Evolutionary conservation across 2,888 invertebrate species (phyloP).

Genomic region (Cyclophora albipunctata): DNA sequence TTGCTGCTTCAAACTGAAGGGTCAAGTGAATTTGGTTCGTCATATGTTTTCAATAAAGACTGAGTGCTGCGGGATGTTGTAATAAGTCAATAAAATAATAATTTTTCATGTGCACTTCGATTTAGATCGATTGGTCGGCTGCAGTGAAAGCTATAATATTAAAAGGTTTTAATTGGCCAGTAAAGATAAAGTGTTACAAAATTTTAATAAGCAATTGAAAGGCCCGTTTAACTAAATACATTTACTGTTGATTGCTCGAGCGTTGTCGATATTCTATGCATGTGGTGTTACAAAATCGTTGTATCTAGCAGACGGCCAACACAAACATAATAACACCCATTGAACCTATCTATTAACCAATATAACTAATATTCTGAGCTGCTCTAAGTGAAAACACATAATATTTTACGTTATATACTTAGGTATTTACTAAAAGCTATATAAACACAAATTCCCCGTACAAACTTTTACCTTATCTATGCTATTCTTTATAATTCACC

Average conservation of each 20-base stretch:
- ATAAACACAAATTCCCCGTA: no score
- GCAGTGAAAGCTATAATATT: slow-evolving; percentile 28
- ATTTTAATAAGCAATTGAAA: slow-evolving; percentile 11
- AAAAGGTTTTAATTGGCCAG: slow-evolving; percentile 16
- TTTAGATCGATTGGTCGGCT: slow-evolving; percentile 15
- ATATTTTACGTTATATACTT: no score
- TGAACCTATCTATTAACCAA: no score
- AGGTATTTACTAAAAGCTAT: no score
- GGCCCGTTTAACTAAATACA: slow-evolving; percentile 4
- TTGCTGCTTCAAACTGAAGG: slow-evolving; percentile 16
- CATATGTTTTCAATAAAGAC: slow-evolving; percentile 27
- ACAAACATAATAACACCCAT: no score
- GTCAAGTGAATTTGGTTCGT: slow-evolving; percentile 19
- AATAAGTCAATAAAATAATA: slow-evolving; percentile 37
- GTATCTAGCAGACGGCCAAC: no score
- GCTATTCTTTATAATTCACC: no score
- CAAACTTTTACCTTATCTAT: no score
- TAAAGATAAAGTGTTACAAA: slow-evolving; percentile 14
- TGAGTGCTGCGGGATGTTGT: slow-evolving; percentile 27
- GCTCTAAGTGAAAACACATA: no score
- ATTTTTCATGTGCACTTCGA: slow-evolving; percentile 28
- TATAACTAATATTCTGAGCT: no score
- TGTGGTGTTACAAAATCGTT: no score
- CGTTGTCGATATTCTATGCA: no score
- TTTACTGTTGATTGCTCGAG: not conserved